These are phyloP conservation scores for Heteractis magnifica DNA, from an alignment of 92 coral and sea anemone species.

Conservation along the genomic window DNA sequence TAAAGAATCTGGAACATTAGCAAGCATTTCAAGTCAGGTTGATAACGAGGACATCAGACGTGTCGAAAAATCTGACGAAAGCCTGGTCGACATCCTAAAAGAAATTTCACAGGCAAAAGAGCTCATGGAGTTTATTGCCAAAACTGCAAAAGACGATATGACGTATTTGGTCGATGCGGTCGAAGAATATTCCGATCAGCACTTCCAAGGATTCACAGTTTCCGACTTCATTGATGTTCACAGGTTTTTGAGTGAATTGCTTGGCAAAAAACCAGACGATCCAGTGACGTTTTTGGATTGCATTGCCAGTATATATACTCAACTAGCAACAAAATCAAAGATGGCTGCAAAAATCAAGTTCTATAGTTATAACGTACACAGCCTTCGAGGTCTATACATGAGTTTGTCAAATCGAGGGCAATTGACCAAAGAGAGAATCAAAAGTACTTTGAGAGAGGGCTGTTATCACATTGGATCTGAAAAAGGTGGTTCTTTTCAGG, in stretches of 20 bases:
- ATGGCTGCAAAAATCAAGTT: conserved; percentile 81
- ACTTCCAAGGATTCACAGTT: conserved; percentile 80
- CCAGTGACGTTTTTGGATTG: conserved; percentile 8
- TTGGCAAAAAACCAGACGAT: conserved; percentile 27
- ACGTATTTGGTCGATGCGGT: conserved; percentile 88
- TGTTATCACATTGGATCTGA: conserved; percentile 47
- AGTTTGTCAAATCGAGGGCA: conserved; percentile 90
- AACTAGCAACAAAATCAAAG: conserved; percentile 2
- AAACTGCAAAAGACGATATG: conserved; percentile 87
- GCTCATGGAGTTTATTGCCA: conserved; percentile 61
- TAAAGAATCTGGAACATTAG: conserved; percentile 23
- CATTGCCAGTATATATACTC: no score
- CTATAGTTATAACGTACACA: conserved; percentile 75
- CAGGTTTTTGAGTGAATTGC: conserved; percentile 65
- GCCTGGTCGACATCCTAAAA: conserved; percentile 53
- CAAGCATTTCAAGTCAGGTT: conserved; percentile 19
- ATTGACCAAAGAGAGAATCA: conserved; percentile 76
- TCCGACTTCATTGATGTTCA: conserved; percentile 95
- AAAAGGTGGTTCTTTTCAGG: conserved; percentile 42
- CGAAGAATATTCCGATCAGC: conserved; percentile 93
- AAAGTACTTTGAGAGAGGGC: conserved; percentile 64
- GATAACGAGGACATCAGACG: conserved; percentile 3
- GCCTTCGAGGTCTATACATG: conserved; percentile 69
- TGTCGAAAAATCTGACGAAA: conserved; percentile 28
- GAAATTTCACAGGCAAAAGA: conserved; percentile 67